These are phyloP conservation scores for Florisuga fusca DNA, from an alignment of 2,797 vertebrate species.

Conservation along the genomic window DNA sequence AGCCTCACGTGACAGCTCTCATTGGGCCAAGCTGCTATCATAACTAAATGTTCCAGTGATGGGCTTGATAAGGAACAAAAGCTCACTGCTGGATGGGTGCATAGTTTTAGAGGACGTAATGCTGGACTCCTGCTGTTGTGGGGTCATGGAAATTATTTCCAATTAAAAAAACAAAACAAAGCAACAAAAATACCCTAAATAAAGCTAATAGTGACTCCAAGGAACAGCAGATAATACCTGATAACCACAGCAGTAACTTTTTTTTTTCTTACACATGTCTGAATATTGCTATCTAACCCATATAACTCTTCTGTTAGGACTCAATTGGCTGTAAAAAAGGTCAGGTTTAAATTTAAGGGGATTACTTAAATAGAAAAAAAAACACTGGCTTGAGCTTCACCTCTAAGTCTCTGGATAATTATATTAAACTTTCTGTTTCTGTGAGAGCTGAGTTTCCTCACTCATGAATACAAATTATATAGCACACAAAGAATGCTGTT, in stretches of 20 bases:
- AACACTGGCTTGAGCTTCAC: not conserved
- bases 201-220: not conserved
- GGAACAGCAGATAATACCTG: not conserved
- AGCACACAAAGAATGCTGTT: not conserved
- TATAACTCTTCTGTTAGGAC: not conserved
- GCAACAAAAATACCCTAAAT: not conserved
- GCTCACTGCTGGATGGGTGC: not conserved
- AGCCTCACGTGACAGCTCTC: not conserved
- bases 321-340: not conserved
- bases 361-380: not conserved
- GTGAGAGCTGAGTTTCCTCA: not conserved
- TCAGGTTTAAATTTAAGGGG: not conserved
- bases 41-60: not conserved
- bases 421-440: not conserved
- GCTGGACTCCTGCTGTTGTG: not conserved
- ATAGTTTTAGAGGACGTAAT: not conserved
- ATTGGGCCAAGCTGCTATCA: not conserved
- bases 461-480: not conserved
- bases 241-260: not conserved
- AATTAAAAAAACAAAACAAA: not conserved
- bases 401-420: not conserved
- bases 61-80: not conserved
- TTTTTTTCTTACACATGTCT: not conserved
- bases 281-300: not conserved
- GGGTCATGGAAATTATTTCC: not conserved